A percentile compares a stretch with the other conserved stretches of the same genome.
These are phyloP conservation scores for Steatocranus sp. DNA, from an alignment of 2,797 vertebrate species.

Conservation along the genomic window DNA sequence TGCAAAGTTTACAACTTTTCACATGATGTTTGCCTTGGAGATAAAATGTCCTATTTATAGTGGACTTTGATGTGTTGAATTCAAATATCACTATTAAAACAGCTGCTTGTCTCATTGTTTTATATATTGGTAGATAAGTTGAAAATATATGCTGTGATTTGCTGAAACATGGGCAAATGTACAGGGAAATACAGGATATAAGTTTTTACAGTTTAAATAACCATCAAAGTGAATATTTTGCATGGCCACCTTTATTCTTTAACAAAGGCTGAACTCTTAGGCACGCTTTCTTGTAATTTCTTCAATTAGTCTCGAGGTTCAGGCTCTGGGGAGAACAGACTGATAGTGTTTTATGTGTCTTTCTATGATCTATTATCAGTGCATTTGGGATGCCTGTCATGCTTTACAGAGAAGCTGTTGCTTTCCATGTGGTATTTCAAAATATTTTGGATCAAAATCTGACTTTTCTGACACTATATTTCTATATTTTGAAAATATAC, in stretches of 20 bases:
- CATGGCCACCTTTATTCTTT: neutral
- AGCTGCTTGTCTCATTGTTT: neutral
- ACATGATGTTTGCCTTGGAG: neutral
- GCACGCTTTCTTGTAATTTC: neutral
- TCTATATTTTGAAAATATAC: neutral
- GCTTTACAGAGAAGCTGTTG: neutral
- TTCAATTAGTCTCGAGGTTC: neutral
- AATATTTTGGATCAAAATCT: neutral
- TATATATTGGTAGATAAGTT: neutral
- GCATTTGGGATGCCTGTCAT: neutral
- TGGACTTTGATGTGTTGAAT: neutral
- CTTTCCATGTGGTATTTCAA: neutral
- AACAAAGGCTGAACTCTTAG: neutral
- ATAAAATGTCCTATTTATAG: neutral
- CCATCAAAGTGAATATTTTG: neutral
- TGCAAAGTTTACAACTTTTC: neutral
- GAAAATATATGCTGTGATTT: neutral
- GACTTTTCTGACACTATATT: neutral
- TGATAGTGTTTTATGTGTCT: neutral
- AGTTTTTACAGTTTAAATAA: neutral
- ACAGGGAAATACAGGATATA: neutral
- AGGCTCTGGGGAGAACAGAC: neutral
- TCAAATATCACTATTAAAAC: neutral
- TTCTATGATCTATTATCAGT: neutral
- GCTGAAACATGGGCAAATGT: neutral